phyloP scores from a whole-genome alignment of 2,888 invertebrate genomes.

The Ophion slaviceki region DNA sequence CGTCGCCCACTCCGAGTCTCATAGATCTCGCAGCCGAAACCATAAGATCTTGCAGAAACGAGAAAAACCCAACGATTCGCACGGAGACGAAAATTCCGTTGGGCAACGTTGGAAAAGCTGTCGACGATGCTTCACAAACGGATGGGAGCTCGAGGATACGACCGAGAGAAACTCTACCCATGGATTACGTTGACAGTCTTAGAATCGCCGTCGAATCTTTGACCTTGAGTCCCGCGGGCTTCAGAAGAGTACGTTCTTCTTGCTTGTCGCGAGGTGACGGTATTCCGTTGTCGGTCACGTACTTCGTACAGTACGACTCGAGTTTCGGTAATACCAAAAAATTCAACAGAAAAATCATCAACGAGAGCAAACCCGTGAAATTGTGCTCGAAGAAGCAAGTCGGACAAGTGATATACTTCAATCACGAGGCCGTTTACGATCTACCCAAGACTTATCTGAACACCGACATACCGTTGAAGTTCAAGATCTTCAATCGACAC shows the following conservation, averaged over 20 bases:
- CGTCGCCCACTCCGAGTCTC: conserved; percentile 81
- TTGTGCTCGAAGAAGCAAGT: conserved; percentile 82
- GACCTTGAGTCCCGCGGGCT: conserved; percentile 83
- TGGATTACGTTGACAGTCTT: conserved; percentile 82
- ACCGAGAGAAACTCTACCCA: conserved; percentile 66
- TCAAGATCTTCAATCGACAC: conserved; percentile 83
- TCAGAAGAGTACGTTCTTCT: conserved; percentile 80
- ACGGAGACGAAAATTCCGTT: background rate
- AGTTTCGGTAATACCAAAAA: conserved; percentile 78
- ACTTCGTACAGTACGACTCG: conserved; percentile 84
- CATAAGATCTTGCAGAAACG: conserved; percentile 64
- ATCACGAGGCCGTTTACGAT: conserved; percentile 83
- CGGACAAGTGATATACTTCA: conserved; percentile 83
- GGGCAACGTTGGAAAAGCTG: background rate
- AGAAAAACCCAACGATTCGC: conserved; percentile 15
- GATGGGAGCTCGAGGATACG: background rate
- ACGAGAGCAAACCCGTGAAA: conserved; percentile 78
- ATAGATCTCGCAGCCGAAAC: conserved; percentile 73
- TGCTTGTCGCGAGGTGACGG: conserved; percentile 75
- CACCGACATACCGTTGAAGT: conserved; percentile 79
- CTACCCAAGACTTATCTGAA: conserved; percentile 79
- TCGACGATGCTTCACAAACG: conserved; percentile 29
- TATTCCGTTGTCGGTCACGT: conserved; percentile 78
- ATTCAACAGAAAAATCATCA: conserved; percentile 80
- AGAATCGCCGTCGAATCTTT: conserved; percentile 83